Percentiles rank a stretch among this genome's conserved stretches.
These are phyloP conservation scores for Antitype chi DNA, from an alignment of 2,888 invertebrate species.

Conservation along the genomic window DNA sequence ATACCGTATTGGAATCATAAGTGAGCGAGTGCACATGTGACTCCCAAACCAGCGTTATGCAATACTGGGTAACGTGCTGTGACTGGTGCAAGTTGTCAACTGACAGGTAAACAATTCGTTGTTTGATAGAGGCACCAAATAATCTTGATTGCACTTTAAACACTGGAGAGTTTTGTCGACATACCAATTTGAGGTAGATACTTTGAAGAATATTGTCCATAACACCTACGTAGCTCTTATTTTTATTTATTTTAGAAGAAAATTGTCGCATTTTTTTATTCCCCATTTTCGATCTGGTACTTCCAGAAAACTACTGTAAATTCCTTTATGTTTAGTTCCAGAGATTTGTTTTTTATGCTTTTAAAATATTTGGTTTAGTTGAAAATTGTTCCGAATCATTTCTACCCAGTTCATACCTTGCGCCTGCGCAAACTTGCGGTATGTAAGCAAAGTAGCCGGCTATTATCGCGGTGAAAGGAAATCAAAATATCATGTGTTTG, in stretches of 20 bases:
- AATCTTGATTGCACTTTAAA: background rate
- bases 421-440: constrained; percentile 48
- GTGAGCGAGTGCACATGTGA: constrained; percentile 55
- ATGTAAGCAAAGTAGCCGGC: constrained; percentile 65
- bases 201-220: background rate
- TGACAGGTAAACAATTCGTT: background rate
- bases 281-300: background rate
- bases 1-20: constrained; percentile 32
- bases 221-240: background rate
- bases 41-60: constrained; percentile 52
- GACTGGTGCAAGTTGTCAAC: constrained; percentile 32
- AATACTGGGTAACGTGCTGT: constrained; percentile 41
- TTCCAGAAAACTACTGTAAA: background rate
- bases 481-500: constrained; percentile 71
- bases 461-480: constrained; percentile 73
- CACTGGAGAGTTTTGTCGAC: background rate
- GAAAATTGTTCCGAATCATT: background rate
- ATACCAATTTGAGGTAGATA: background rate
- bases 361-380: background rate
- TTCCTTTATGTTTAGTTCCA: background rate
- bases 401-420: constrained; percentile 33
- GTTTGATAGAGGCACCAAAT: background rate
- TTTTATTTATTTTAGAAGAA: background rate
- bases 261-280: no score
- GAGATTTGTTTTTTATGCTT: background rate